Percentiles rank a stretch among this genome's conserved stretches.
These are phyloP conservation scores for Takifugu bimaculatus DNA, from an alignment of 2,113 vertebrate genomes.

Conservation along the genomic window DNA sequence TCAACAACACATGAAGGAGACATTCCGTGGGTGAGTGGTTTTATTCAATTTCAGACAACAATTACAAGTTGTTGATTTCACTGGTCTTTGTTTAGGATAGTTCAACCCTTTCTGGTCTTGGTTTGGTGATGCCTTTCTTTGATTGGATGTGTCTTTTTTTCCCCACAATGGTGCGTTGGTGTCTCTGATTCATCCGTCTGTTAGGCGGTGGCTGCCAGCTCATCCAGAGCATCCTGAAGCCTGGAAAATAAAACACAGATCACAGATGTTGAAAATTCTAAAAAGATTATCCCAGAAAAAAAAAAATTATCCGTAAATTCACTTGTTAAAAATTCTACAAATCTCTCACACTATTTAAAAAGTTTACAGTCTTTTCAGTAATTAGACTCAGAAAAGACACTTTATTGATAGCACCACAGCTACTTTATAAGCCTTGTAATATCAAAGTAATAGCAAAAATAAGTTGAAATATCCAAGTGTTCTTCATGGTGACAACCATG, in stretches of 20 bases:
- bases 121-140: constrained; percentile 8
- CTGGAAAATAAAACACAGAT: constrained; percentile 63
- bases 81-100: constrained; percentile 16
- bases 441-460: too few relatives aligned
- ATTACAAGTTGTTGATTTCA: neutral
- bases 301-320: too few relatives aligned
- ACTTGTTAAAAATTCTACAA: too few relatives aligned
- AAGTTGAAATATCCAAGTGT: too few relatives aligned
- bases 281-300: neutral
- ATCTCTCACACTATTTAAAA: too few relatives aligned
- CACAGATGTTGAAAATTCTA: constrained; percentile 3
- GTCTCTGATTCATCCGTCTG: constrained; percentile 10
- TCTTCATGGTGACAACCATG: too few relatives aligned
- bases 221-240: constrained; percentile 80
- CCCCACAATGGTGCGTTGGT: constrained; percentile 7
- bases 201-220: constrained; percentile 55
- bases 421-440: too few relatives aligned
- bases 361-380: too few relatives aligned
- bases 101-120: constrained; percentile 7
- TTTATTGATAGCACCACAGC: too few relatives aligned
- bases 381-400: too few relatives aligned
- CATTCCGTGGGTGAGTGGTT: constrained; percentile 15
- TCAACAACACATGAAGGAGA: constrained; percentile 11
- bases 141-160: constrained; percentile 4
- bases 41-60: constrained; percentile 27